A percentile compares a stretch with the other conserved stretches of the same genome.
phyloP scores from a whole-genome alignment of 2,113 vertebrate species.

The Heterotilapia buettikoferi region DNA sequence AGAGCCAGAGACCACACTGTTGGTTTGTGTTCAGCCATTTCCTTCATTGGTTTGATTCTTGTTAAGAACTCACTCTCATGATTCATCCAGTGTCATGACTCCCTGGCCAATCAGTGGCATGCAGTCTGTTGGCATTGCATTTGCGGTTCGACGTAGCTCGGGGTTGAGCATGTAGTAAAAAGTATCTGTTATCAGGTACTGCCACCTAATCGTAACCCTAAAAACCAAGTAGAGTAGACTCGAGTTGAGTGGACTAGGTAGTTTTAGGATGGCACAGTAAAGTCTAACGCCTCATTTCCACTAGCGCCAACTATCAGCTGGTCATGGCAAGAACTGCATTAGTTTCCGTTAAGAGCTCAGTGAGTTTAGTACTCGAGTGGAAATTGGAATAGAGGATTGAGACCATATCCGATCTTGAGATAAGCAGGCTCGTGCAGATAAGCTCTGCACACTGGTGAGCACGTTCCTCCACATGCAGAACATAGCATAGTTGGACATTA shows the following conservation, averaged over 20 bases:
- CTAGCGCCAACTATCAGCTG: not conserved
- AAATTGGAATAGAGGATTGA: not conserved
- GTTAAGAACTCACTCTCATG: not conserved
- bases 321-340: not conserved
- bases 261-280: not conserved
- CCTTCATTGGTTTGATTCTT: not conserved
- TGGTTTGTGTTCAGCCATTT: not conserved
- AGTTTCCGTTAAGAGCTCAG: not conserved
- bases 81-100: not conserved
- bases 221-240: not conserved
- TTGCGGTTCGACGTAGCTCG: not conserved
- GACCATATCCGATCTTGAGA: constrained; percentile 8
- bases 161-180: not conserved
- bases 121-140: not conserved
- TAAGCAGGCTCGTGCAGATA: not conserved
- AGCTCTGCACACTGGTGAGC: not conserved
- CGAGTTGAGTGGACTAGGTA: not conserved
- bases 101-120: not conserved
- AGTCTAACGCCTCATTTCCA: not conserved
- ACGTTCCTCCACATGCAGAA: not conserved
- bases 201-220: not conserved
- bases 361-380: not conserved
- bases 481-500: not conserved
- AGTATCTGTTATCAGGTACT: not conserved
- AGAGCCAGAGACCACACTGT: not conserved